phyloP scores from a whole-genome alignment of 2,113 vertebrate genomes.

The Vulpes ferrilata region DNA sequence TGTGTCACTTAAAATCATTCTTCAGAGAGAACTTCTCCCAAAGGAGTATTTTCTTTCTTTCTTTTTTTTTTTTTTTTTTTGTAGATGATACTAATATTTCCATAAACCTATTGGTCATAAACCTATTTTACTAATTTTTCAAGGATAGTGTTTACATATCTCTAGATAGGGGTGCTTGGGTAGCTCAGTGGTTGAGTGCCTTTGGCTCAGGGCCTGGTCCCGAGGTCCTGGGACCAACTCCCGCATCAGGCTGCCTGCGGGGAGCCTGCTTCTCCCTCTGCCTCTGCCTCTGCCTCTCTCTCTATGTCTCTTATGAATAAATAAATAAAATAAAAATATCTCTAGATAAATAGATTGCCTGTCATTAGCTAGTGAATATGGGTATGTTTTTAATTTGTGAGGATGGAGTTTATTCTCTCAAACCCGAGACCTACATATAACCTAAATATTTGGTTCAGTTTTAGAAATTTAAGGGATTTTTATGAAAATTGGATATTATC shows the following conservation, averaged over 20 bases:
- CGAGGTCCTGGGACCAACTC: too few species aligned
- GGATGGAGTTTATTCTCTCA: background rate
- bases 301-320: too few species aligned
- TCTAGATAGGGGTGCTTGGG: background rate
- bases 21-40: constrained; percentile 46
- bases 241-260: too few species aligned
- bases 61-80: constrained; percentile 47
- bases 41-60: constrained; percentile 24
- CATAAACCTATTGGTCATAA: background rate
- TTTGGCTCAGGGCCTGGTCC: too few species aligned
- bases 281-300: too few species aligned
- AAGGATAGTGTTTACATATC: constrained; percentile 48
- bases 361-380: constrained; percentile 24
- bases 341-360: constrained; percentile 46
- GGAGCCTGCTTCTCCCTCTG: too few species aligned
- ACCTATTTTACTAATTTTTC: background rate
- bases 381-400: constrained; percentile 40
- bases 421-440: constrained; percentile 15
- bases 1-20: constrained; percentile 26
- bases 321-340: background rate
- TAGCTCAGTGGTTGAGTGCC: too few species aligned
- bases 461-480: constrained; percentile 36
- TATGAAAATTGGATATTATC: background rate
- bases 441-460: constrained; percentile 33
- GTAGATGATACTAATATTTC: constrained; percentile 26